Percentiles rank a stretch among this genome's conserved stretches.
Evolutionary conservation across 2,113 vertebrate species (phyloP).

Genomic region (Lagopus leucura): DNA sequence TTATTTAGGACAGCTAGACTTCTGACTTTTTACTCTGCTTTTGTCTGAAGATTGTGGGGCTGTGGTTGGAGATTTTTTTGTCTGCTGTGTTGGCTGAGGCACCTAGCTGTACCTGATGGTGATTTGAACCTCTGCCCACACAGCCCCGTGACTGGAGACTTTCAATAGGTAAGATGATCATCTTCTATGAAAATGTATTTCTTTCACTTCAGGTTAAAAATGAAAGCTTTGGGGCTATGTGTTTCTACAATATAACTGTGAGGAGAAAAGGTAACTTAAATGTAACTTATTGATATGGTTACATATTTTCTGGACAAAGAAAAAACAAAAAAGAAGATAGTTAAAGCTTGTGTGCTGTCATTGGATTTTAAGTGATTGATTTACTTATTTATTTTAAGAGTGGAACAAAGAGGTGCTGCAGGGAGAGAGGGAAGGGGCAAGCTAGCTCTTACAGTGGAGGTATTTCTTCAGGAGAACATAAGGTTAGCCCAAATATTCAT

Average conservation of each 20-base stretch:
- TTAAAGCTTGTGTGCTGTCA: accelerated
- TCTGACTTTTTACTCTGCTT: accelerated
- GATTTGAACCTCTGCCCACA: background rate
- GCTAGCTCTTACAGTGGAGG: accelerated
- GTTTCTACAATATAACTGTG: accelerated
- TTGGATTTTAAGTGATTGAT: background rate
- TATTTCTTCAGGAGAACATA: accelerated
- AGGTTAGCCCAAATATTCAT: background rate
- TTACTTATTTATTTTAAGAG: background rate
- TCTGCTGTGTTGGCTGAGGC: background rate
- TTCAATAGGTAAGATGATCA: background rate
- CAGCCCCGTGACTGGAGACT: too few species aligned
- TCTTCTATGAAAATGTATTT: background rate
- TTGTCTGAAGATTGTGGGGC: accelerated
- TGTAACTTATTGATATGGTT: background rate
- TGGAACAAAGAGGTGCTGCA: background rate
- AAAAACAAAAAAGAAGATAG: too few species aligned
- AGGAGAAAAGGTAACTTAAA: background rate
- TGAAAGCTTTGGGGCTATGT: accelerated
- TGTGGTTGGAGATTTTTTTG: accelerated
- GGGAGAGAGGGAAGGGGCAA: background rate
- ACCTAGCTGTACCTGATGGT: accelerated
- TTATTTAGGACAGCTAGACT: background rate
- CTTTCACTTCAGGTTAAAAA: background rate
- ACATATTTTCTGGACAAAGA: background rate